phyloP scores from a whole-genome alignment of 2,888 invertebrate species.

The Sycophila texana region DNA sequence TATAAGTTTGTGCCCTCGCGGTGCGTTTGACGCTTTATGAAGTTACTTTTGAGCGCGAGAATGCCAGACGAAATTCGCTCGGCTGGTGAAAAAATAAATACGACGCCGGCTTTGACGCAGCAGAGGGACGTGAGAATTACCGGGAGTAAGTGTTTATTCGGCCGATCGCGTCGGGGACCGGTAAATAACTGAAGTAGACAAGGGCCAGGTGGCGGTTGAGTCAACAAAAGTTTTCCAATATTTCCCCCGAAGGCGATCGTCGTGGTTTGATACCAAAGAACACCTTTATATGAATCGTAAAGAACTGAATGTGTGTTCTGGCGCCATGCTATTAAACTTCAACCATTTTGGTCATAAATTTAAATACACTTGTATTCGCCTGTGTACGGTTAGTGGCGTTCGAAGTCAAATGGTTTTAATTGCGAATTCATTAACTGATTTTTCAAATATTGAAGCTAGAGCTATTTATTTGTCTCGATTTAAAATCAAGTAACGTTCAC shows the following conservation, averaged over 20 bases:
- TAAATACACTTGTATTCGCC: constrained; percentile 31
- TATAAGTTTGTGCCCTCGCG: not conserved
- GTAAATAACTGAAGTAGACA: too few relatives aligned
- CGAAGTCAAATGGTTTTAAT: not conserved
- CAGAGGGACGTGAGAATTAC: too few relatives aligned
- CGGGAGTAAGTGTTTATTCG: too few relatives aligned
- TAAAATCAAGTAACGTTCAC: too few relatives aligned
- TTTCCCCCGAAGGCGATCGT: too few relatives aligned
- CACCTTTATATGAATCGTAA: not conserved
- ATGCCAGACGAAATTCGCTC: not conserved
- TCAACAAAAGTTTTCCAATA: too few relatives aligned
- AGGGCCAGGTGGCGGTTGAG: too few relatives aligned
- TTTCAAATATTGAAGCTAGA: too few relatives aligned
- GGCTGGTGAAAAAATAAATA: not conserved
- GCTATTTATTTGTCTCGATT: too few relatives aligned
- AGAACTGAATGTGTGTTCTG: not conserved
- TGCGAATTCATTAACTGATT: too few relatives aligned
- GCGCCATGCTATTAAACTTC: constrained; percentile 24
- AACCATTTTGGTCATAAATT: constrained; percentile 24
- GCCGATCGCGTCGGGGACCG: too few relatives aligned
- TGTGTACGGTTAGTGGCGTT: not conserved
- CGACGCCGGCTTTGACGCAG: not conserved
- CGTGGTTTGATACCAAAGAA: not conserved
- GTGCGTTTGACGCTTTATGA: not conserved
- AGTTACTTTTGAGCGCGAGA: not conserved